Evolutionary conservation across 2,797 vertebrate genomes (phyloP).

Genomic region (Danionella dracula): DNA sequence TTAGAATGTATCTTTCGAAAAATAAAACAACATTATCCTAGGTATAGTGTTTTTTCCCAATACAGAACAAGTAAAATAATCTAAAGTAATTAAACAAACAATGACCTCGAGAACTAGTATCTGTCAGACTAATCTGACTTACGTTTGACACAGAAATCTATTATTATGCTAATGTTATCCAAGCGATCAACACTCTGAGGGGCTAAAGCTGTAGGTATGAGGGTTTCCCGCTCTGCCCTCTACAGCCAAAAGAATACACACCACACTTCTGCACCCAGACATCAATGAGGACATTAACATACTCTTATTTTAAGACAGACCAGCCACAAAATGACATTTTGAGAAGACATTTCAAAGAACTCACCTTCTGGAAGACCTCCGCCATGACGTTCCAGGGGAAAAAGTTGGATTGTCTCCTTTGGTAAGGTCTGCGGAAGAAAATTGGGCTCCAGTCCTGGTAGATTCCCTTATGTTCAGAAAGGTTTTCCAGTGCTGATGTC

Average conservation of each 20-base stretch:
- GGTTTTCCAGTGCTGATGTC: constrained; percentile 55
- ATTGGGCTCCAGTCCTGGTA: constrained; percentile 22
- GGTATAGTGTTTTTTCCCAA: too few relatives aligned
- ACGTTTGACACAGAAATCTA: neutral
- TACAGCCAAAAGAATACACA: constrained; percentile 21
- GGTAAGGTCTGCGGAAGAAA: neutral
- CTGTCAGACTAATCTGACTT: neutral
- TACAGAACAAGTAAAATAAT: neutral
- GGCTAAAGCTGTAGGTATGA: constrained; percentile 8
- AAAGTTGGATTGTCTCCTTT: constrained; percentile 19
- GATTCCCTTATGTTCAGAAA: constrained; percentile 15
- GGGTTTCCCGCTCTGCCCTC: constrained; percentile 23
- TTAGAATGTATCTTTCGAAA: too few relatives aligned
- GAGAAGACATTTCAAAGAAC: constrained; percentile 25
- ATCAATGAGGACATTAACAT: neutral
- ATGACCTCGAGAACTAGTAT: neutral
- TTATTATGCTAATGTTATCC: neutral
- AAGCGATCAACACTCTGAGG: neutral
- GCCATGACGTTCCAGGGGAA: constrained; percentile 13
- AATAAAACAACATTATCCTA: too few relatives aligned
- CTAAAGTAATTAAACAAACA: neutral
- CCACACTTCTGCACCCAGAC: neutral
- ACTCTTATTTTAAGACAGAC: neutral
- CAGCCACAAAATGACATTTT: neutral
- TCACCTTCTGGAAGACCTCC: constrained; percentile 42